Evolutionary conservation across 2,797 vertebrate genomes (phyloP).

Genomic region (Poecilia gillii): DNA sequence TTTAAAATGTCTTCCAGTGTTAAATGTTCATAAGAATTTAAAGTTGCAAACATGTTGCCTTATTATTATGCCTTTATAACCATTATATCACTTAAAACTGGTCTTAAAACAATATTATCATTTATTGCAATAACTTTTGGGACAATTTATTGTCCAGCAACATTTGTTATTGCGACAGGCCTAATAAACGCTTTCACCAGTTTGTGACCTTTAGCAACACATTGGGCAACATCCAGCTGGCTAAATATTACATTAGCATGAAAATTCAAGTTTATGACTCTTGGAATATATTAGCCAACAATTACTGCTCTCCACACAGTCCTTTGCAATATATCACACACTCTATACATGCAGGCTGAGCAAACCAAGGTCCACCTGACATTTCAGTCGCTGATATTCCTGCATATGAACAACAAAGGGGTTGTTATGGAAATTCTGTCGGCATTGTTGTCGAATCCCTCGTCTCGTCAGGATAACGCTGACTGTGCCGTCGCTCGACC

Average conservation of each 20-base stretch:
- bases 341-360: not conserved
- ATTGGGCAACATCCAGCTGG: not conserved
- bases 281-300: not conserved
- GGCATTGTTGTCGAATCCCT: slow-evolving; percentile 20
- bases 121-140: no score
- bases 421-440: slow-evolving; percentile 41
- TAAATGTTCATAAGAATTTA: no score
- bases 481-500: slow-evolving; percentile 39
- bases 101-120: no score
- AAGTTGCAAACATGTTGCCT: no score
- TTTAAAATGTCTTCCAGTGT: no score
- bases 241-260: not conserved
- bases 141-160: no score
- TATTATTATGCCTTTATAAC: no score
- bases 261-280: not conserved
- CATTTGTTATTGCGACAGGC: no score
- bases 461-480: slow-evolving; percentile 27
- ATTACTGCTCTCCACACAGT: not conserved
- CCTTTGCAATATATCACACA: not conserved
- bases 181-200: not conserved
- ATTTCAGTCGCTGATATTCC: not conserved
- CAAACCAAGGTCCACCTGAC: slow-evolving; percentile 12
- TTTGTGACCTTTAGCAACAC: not conserved
- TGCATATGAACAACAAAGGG: slow-evolving; percentile 16
- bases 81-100: no score